A percentile compares a stretch with the other conserved stretches of the same genome.
phyloP scores from a whole-genome alignment of 2,888 invertebrate species.

The Seira sanloemensis region DNA sequence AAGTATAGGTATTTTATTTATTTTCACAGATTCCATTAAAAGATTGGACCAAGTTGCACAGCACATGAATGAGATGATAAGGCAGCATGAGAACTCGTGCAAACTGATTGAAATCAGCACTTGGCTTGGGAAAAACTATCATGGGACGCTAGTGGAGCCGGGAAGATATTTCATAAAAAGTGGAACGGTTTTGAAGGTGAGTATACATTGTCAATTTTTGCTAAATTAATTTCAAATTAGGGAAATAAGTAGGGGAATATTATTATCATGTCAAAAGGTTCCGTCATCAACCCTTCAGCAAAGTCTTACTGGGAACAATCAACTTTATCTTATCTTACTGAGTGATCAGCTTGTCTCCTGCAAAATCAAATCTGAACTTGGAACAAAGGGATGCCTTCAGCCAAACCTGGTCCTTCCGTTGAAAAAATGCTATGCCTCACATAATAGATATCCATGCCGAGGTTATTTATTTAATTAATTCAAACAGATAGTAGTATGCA shows the following conservation, averaged over 20 bases:
- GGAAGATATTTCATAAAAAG: conserved; percentile 67
- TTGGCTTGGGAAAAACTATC: conserved; percentile 64
- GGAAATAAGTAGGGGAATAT: too few species aligned
- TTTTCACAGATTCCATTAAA: conserved; percentile 80
- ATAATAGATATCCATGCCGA: conserved; percentile 57
- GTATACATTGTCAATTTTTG: too few species aligned
- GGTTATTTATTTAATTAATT: conserved; percentile 36
- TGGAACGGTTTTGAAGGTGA: conserved; percentile 65
- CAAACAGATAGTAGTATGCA: neutral
- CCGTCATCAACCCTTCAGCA: conserved; percentile 33
- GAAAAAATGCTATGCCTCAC: conserved; percentile 57
- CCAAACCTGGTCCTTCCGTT: conserved; percentile 65
- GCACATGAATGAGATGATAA: conserved; percentile 85
- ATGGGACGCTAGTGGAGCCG: conserved; percentile 68
- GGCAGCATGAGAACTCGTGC: conserved; percentile 84
- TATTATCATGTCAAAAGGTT: conserved; percentile 29
- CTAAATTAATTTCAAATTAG: too few species aligned
- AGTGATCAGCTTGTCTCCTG: conserved; percentile 86
- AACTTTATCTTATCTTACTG: conserved; percentile 83
- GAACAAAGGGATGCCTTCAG: conserved; percentile 63
- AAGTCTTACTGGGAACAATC: conserved; percentile 74
- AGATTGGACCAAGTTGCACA: conserved; percentile 83
- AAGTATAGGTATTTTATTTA: neutral
- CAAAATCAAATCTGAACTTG: conserved; percentile 79
- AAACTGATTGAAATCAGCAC: conserved; percentile 81